These are phyloP conservation scores for Drosophila rellima DNA, from an alignment of 2,888 invertebrate genomes.

Conservation along the genomic window DNA sequence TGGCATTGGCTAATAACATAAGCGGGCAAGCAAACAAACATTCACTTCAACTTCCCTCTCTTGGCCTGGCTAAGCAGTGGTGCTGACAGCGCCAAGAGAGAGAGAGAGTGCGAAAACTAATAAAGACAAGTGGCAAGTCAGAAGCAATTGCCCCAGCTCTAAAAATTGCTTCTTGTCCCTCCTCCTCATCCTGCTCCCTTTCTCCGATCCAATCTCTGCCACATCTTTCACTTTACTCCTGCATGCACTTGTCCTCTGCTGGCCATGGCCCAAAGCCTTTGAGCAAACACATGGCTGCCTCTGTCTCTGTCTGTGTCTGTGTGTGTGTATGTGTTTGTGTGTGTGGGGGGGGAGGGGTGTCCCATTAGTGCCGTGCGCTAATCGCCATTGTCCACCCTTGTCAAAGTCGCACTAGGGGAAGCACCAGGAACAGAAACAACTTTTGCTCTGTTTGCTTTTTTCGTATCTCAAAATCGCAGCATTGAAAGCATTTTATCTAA, in stretches of 20 bases:
- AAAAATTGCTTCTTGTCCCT: background rate
- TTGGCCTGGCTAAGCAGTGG: conserved; percentile 38
- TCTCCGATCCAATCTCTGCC: conserved; percentile 41
- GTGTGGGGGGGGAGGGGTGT: conserved; percentile 31
- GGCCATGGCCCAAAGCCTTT: conserved; percentile 61
- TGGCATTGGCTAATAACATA: conserved; percentile 77
- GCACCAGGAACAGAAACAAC: background rate
- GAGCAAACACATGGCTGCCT: conserved; percentile 73
- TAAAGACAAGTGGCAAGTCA: conserved; percentile 81
- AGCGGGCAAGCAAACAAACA: conserved; percentile 72
- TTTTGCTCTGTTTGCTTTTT: conserved; percentile 18
- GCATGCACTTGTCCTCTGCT: conserved; percentile 47
- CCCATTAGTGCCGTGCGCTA: conserved; percentile 78
- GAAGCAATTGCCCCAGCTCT: conserved; percentile 57
- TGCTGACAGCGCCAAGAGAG: conserved; percentile 39
- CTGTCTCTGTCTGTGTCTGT: background rate
- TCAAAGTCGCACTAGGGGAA: conserved; percentile 55
- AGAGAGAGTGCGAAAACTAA: conserved; percentile 71
- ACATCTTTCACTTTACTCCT: conserved; percentile 55
- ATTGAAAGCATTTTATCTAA: conserved; percentile 47
- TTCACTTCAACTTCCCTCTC: no score
- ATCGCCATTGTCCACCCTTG: conserved; percentile 82
- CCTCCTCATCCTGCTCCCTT: no score
- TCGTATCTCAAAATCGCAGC: conserved; percentile 31
- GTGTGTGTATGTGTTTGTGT: background rate